Base-by-base conservation (phyloP, 2,888 invertebrate species). In the Drosophila pseudotalamancana region DNA sequence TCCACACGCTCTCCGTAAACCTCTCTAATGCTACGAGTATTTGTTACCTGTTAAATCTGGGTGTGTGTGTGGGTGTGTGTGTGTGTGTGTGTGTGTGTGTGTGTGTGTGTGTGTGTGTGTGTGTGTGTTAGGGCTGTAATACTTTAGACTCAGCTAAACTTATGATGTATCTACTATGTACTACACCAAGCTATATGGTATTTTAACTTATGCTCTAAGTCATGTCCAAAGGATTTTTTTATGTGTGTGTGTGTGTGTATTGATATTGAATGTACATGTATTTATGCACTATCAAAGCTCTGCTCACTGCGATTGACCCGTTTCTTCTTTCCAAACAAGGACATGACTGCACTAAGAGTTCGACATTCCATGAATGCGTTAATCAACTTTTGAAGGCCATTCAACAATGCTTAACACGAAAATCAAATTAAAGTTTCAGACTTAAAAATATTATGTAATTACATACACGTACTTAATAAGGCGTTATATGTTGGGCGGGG, bases 11-110 rank as follows among this genome's bases (percentile, higher is more conserved):
- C 37, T 35, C 21, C 54, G 31, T 61, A 50, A 43, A 50, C 49
- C 53, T 56, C 49, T 57, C 63, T 77, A 75, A 78, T 56, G 59
- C 80, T 80, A 80, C 85, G 80, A 80, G 80, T 80, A 80, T 80
- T 80, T 61, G 66, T 78, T 85, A 55, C 51, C 39, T 49, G 34
- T 63, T 50, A 46, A 14, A 42, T 25, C n/a, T 67, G 27, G 54
- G n/a, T 57, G 72, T 60, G 50, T 53, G 34, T 65, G 27, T 69
- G 49, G 54, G n/a, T 57, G 72, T 60, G 50, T 53, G 34, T 65
- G 27, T 69, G 49, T 31, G 5, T 25, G 2, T 29, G 8, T 16
- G 23, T 70, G 18, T 69, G 48, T 29, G 4, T 37, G 3, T 23
- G n/a, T 31, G 31, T 43, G 18, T 18, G 4, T 25, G 3, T 35